Conservation (phyloP, 2,113 vertebrate genomes). For the Brachypteracias leptosomus region DNA sequence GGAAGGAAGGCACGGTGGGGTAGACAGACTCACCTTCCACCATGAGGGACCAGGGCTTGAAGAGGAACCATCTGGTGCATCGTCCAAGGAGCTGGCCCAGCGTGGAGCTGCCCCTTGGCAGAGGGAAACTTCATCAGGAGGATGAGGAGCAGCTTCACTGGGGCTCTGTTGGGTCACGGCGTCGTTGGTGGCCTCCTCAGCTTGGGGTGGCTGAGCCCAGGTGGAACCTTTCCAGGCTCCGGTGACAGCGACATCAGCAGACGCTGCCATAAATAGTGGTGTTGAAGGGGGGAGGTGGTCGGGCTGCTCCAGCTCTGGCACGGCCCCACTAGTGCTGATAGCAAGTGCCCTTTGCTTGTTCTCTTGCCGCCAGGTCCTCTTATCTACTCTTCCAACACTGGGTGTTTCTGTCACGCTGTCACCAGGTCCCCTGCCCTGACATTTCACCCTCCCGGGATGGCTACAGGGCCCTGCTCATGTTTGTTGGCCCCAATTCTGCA, state of each 20-base stretch:
- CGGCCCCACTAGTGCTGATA: not conserved
- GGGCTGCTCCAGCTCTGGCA: slow-evolving; percentile 1
- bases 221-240: not conserved
- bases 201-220: not conserved
- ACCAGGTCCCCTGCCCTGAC: not conserved
- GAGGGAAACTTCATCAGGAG: rapidly evolving
- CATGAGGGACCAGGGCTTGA: not conserved
- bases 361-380: not conserved
- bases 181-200: not conserved
- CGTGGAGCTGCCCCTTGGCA: not conserved
- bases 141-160: not conserved
- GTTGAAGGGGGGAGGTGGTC: not conserved
- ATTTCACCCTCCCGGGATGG: not conserved
- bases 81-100: not conserved
- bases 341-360: not conserved
- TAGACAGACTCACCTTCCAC: no score
- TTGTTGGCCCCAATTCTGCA: not conserved
- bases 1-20: not conserved
- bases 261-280: slow-evolving; percentile 32
- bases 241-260: not conserved
- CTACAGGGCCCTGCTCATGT: not conserved
- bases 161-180: not conserved
- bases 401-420: slow-evolving; percentile 35
- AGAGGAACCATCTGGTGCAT: not conserved
- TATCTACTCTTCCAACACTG: not conserved